Conservation (phyloP, 2,113 vertebrate genomes). For the Hemibagrus wyckioides region DNA sequence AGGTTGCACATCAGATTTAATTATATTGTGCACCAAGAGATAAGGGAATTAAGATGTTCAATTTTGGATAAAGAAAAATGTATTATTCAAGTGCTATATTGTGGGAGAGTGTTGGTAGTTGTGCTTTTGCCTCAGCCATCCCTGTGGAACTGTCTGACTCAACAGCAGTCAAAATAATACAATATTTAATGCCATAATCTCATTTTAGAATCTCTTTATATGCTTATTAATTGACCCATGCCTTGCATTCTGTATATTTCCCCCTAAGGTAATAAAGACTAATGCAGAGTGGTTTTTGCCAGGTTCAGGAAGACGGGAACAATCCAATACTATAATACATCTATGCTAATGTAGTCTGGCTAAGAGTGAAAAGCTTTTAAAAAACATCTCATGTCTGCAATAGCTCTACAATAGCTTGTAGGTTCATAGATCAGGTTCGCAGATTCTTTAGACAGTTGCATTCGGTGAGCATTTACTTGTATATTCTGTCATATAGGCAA, state of each 20-base stretch:
- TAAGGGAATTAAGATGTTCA: not conserved
- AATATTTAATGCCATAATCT: conserved; percentile 17
- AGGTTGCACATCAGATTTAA: not conserved
- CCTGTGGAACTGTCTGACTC: not conserved
- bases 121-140: no score
- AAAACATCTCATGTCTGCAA: not conserved
- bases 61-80: not conserved
- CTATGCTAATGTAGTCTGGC: conserved; percentile 24
- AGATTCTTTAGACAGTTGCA: not conserved
- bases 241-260: conserved; percentile 8
- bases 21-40: not conserved
- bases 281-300: conserved; percentile 15
- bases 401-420: not conserved
- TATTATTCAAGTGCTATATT: not conserved
- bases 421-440: not conserved
- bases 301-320: conserved; percentile 11
- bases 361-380: conserved; percentile 15
- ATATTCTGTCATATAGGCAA: not conserved
- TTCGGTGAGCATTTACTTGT: not conserved
- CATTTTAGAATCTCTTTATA: conserved; percentile 26
- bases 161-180: not conserved
- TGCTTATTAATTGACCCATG: conserved; percentile 26
- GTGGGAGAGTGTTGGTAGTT: not conserved
- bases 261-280: conserved; percentile 16
- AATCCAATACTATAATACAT: conserved; percentile 6